These are phyloP conservation scores for Ephialtes manifestator DNA, from an alignment of 2,888 invertebrate genomes.

Conservation along the genomic window DNA sequence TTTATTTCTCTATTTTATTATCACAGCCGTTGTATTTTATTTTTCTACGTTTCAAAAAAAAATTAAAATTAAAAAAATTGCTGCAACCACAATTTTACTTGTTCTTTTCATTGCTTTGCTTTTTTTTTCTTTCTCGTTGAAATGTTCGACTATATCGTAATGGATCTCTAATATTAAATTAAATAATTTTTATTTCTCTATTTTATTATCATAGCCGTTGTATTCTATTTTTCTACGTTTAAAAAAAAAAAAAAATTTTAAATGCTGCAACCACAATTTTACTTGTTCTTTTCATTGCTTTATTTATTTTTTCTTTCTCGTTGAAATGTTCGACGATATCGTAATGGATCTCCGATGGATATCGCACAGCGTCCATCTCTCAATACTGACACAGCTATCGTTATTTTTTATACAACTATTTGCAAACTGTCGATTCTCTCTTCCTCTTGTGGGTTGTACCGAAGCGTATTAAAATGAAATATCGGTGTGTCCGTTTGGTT, in stretches of 20 bases:
- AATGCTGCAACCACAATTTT: not conserved
- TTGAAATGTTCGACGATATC: constrained; percentile 33
- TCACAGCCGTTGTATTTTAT: not conserved
- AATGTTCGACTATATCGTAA: constrained; percentile 35
- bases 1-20: constrained; percentile 9
- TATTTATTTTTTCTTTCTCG: constrained; percentile 6
- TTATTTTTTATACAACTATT: constrained; percentile 44
- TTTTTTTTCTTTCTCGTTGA: constrained; percentile 15
- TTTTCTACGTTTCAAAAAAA: not conserved
- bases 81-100: not conserved
- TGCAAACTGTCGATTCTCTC: constrained; percentile 36
- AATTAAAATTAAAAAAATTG: no score
- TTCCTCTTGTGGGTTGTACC: constrained; percentile 22
- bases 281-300: not conserved
- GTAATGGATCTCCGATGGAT: constrained; percentile 39
- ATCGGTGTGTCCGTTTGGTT: constrained; percentile 63
- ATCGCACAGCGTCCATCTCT: constrained; percentile 35
- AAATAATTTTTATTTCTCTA: constrained; percentile 11
- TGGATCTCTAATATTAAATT: constrained; percentile 38
- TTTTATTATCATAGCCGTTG: not conserved
- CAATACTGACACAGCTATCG: not conserved
- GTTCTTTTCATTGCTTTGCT: not conserved
- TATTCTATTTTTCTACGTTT: not conserved
- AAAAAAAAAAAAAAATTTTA: no score
- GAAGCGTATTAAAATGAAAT: constrained; percentile 65